phyloP scores from a whole-genome alignment of 2,888 invertebrate genomes.

The Lasioglossum lativentre region DNA sequence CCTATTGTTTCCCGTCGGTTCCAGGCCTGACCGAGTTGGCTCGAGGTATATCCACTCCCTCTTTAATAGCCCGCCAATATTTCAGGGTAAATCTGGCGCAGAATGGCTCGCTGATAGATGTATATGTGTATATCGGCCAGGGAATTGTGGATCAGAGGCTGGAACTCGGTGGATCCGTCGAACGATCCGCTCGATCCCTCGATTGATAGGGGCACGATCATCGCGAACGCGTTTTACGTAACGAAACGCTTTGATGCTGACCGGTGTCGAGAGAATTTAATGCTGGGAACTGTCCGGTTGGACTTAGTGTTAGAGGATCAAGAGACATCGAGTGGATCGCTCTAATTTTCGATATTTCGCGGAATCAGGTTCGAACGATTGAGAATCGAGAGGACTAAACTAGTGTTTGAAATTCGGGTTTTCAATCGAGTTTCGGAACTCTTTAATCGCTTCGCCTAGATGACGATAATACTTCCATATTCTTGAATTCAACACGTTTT shows the following conservation, averaged over 20 bases:
- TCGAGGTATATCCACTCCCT: not conserved
- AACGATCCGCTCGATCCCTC: not conserved
- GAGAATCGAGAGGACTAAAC: not conserved
- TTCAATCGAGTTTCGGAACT: not conserved
- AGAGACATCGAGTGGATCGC: not conserved
- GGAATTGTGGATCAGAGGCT: not conserved
- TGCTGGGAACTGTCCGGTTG: not conserved
- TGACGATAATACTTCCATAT: no score
- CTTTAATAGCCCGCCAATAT: conserved; percentile 12
- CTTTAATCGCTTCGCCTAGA: no score
- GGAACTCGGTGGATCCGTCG: not conserved
- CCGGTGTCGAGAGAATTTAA: not conserved
- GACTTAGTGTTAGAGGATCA: not conserved
- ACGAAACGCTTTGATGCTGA: not conserved
- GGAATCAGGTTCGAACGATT: not conserved
- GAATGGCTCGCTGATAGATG: not conserved
- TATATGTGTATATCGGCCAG: not conserved
- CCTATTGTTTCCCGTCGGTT: not conserved
- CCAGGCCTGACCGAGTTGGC: conserved; percentile 4
- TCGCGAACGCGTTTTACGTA: not conserved
- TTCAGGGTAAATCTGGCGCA: not conserved
- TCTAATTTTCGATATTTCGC: not conserved
- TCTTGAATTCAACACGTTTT: no score
- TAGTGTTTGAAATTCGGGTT: not conserved
- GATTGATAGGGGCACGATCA: not conserved